Conservation (phyloP, 1,140 invertebrate genomes). For the Habropoda laboriosa region DNA sequence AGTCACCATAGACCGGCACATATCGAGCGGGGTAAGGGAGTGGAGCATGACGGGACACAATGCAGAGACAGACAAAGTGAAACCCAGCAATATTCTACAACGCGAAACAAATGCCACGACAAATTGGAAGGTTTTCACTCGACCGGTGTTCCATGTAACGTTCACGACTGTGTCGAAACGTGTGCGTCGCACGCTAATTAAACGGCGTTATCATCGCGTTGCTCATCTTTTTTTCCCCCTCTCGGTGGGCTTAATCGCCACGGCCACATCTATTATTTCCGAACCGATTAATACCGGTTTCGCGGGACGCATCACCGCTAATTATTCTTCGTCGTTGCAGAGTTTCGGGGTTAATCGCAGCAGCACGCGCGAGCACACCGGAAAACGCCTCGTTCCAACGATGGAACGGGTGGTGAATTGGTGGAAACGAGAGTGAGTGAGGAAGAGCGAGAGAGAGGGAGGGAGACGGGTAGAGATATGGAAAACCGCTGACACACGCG, state of each 20-base stretch:
- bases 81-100: not conserved
- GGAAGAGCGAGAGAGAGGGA: too few species aligned
- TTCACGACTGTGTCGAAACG: not conserved
- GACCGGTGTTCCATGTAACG: not conserved
- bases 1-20: not conserved
- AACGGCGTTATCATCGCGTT: constrained; percentile 23
- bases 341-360: constrained; percentile 55
- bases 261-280: constrained; percentile 27
- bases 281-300: constrained; percentile 44
- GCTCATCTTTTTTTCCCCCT: not conserved
- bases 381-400: too few species aligned
- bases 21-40: not conserved
- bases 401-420: too few species aligned
- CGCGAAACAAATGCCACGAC: constrained; percentile 14
- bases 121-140: constrained; percentile 11
- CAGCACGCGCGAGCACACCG: not conserved
- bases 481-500: constrained; percentile 63
- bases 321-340: constrained; percentile 55
- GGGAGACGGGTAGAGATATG: constrained; percentile 41
- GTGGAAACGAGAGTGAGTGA: too few species aligned
- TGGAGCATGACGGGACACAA: not conserved
- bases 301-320: constrained; percentile 44
- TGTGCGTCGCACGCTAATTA: constrained; percentile 28
- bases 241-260: not conserved
- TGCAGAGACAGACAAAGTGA: not conserved